phyloP scores from a whole-genome alignment of 92 coral and sea anemone genomes.

The Palythoa grandiflora region DNA sequence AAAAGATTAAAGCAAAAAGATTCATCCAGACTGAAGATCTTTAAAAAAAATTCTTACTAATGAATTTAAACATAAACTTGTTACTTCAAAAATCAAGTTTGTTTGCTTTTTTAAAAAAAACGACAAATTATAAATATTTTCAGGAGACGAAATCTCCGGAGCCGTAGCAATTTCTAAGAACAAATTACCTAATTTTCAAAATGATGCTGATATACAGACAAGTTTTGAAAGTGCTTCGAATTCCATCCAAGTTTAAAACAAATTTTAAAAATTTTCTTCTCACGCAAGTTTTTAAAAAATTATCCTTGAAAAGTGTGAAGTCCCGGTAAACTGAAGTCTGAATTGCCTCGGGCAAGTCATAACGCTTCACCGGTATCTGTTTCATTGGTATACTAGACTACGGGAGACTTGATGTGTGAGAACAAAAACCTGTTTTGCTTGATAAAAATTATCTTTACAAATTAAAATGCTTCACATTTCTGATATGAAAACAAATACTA shows the following conservation, averaged over 20 bases:
- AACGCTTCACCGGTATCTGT: no score
- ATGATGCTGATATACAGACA: not conserved
- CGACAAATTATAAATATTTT: constrained; percentile 12
- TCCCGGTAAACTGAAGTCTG: no score
- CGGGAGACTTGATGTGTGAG: no score
- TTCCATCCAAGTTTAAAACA: not conserved
- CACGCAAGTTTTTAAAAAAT: not conserved
- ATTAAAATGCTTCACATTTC: not conserved
- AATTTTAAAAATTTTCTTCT: not conserved
- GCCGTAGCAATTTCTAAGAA: not conserved
- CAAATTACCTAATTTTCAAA: not conserved
- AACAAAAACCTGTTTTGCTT: not conserved
- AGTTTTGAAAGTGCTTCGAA: no score
- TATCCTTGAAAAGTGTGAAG: no score
- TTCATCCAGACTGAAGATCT: not conserved
- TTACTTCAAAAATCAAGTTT: not conserved
- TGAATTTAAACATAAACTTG: not conserved
- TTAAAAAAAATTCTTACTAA: not conserved
- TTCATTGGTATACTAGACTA: no score
- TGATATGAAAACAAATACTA: not conserved
- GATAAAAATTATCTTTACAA: not conserved
- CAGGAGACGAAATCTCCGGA: not conserved
- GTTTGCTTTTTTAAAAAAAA: not conserved
- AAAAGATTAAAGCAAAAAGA: not conserved
- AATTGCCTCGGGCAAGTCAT: no score